A percentile compares a stretch with the other conserved stretches of the same genome.
These are phyloP conservation scores for Campoletis sonorensis DNA, from an alignment of 1,140 invertebrate genomes.

Conservation along the genomic window DNA sequence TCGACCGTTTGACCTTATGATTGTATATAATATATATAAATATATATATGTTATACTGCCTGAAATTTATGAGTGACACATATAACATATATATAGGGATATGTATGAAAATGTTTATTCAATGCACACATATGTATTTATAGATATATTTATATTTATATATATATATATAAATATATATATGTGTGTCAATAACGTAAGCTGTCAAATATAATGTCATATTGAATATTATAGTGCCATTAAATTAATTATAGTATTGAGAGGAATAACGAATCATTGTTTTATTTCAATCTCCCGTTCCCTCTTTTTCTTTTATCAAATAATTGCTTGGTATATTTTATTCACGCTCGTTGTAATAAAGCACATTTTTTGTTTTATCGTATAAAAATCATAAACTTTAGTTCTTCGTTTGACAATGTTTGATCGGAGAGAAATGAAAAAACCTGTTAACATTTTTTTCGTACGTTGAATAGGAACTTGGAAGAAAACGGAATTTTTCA, in stretches of 20 bases:
- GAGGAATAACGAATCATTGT: neutral
- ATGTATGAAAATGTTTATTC: too few relatives aligned
- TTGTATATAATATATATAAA: too few relatives aligned
- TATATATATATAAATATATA: constrained; percentile 21
- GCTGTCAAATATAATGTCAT: constrained; percentile 74
- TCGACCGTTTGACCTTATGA: constrained; percentile 64
- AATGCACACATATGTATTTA: constrained; percentile 4
- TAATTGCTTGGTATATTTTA: neutral
- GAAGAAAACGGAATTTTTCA: too few relatives aligned
- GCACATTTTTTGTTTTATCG: too few relatives aligned
- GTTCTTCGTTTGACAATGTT: too few relatives aligned
- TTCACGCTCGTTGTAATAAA: too few relatives aligned
- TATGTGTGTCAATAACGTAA: constrained; percentile 66
- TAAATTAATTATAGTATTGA: constrained; percentile 65
- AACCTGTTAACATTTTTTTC: too few relatives aligned
- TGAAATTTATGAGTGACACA: constrained; percentile 49
- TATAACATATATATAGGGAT: constrained; percentile 62
- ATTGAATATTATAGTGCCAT: constrained; percentile 74
- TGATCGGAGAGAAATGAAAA: too few relatives aligned
- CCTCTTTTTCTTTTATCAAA: neutral
- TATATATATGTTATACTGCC: constrained; percentile 51
- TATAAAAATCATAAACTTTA: too few relatives aligned
- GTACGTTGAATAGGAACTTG: too few relatives aligned
- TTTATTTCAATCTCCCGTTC: neutral
- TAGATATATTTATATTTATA: constrained; percentile 57